Evolutionary conservation across 2,113 vertebrate species (phyloP), one percentile per base, ranked within the genome.

Genomic region (Colinus virginianus): DNA sequence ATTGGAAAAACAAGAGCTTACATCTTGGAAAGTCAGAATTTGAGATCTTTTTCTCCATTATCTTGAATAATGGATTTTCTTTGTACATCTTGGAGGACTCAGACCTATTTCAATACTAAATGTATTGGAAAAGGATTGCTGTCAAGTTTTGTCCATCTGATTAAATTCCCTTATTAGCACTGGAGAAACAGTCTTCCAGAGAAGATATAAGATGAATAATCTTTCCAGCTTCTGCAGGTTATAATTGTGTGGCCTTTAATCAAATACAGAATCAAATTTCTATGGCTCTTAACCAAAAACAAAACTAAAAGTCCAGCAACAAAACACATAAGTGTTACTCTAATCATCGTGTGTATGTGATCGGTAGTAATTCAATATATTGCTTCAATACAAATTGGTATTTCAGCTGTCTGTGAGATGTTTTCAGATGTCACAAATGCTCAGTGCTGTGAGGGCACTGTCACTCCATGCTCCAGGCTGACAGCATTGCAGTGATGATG

Each of bases 91-190:
- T 83, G n/a, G 64, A 91, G 64, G 66, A 71, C 34, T 9, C 72
- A 94, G 87, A 46, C 64, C 56, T 96, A 46, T 95, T 92, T 89
- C 95, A 94, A 84, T 95, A 78, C 79, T 90, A 91, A 95, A n/a
- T 91, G 40, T 80, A 76, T 95, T 94, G 93, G 66, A 90, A 96
- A 95, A 1, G 85, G 90, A 92, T 95, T 91, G 69, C 91, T 94
- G 94, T 93, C 93, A 90, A 81, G 88, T 28, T 49, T 91, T 95
- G 89, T 96, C 91, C 68, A 75, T 86, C 85, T 96, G 88, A 95
- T 96, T 94, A 94, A 94, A 94, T 89, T 92, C 48, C 90, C 93
- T 91, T 91, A 91, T 94, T 94, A 95, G 79, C 87, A 70, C 61
- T 22, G 81, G 69, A 72, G 61, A 76, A 94, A 72, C 81, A 82